phyloP scores from a whole-genome alignment of 2,888 invertebrate genomes.

The Osmoderma eremita region DNA sequence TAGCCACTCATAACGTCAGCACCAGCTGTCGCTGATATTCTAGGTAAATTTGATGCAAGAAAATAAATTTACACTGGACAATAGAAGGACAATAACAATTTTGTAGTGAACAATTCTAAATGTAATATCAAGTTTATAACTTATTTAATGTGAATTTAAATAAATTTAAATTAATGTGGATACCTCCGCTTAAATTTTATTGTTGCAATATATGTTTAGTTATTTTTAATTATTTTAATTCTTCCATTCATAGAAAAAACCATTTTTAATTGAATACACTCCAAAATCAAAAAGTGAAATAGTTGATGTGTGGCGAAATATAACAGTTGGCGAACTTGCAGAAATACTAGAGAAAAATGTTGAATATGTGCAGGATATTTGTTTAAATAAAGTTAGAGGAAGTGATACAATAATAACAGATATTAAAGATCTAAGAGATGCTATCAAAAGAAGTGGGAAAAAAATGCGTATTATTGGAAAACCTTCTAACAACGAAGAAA shows the following conservation, averaged over 20 bases:
- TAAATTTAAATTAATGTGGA: not conserved
- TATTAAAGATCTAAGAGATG: slow-evolving; percentile 58
- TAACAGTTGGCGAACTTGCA: slow-evolving; percentile 82
- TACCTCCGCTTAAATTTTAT: no score
- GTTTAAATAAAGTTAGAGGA: slow-evolving; percentile 55
- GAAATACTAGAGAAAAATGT: slow-evolving; percentile 70
- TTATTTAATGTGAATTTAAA: not conserved
- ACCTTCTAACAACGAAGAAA: slow-evolving; percentile 50
- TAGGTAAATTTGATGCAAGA: no score
- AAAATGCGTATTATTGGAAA: slow-evolving; percentile 60
- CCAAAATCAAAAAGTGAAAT: slow-evolving; percentile 68
- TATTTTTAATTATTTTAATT: not conserved
- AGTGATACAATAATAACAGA: slow-evolving; percentile 56
- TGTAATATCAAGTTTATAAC: no score
- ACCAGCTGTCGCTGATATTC: no score
- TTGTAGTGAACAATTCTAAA: not conserved
- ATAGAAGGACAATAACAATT: no score
- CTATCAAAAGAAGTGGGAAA: slow-evolving; percentile 57
- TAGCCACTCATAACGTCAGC: no score
- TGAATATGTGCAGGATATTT: slow-evolving; percentile 65
- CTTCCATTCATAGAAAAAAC: slow-evolving; percentile 63
- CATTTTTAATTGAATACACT: slow-evolving; percentile 70
- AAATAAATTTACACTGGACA: no score
- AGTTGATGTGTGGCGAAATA: slow-evolving; percentile 81
- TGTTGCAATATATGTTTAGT: no score